phyloP scores from a whole-genome alignment of 2,113 vertebrate genomes.

The Psilopsiagon aurifrons region DNA sequence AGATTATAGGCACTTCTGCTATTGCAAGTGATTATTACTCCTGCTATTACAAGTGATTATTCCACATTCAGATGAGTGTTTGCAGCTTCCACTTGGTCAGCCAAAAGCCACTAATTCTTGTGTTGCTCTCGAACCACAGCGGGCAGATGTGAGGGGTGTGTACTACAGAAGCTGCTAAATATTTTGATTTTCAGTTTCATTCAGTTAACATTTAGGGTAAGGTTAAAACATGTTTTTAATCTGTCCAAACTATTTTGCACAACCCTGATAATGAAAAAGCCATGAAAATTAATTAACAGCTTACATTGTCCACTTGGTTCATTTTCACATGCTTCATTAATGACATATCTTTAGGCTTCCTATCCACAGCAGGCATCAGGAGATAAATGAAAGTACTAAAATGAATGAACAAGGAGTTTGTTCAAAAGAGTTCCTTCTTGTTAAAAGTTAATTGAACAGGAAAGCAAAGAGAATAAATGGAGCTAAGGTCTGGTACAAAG shows the following conservation, averaged over 20 bases:
- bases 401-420: not conserved
- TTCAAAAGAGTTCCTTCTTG: not conserved
- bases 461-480: conserved; percentile 24
- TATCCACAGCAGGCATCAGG: not conserved
- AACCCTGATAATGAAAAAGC: not conserved
- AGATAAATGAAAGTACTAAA: conserved; percentile 1
- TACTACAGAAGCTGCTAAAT: not conserved
- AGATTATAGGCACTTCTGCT: not conserved
- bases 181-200: not conserved
- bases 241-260: not conserved
- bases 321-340: conserved; percentile 16
- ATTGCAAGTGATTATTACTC: not conserved
- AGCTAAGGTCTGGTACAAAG: not conserved
- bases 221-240: not conserved
- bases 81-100: not conserved
- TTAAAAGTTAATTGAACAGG: conserved; percentile 14
- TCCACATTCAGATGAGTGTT: not conserved
- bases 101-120: not conserved
- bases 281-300: not conserved
- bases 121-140: not conserved
- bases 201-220: not conserved
- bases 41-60: not conserved
- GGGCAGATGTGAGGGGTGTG: not conserved
- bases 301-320: not conserved
- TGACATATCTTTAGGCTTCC: conserved; percentile 11